Evolutionary conservation across 2,113 vertebrate species (phyloP).

Genomic region (Struthidea cinerea): DNA sequence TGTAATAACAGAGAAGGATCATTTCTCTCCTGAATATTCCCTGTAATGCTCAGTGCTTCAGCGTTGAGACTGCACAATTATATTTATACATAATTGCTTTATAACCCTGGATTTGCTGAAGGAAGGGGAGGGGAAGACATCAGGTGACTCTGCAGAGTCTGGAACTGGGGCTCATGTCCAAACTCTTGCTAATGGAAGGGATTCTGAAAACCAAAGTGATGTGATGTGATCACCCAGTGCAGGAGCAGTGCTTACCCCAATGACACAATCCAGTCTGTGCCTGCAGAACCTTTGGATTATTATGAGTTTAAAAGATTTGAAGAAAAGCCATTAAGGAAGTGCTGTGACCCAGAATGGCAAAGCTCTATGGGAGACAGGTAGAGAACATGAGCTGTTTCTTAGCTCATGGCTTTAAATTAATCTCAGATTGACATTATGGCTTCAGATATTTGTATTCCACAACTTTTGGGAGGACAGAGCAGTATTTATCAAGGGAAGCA

Average conservation of each 20-base stretch:
- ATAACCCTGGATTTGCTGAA: background rate
- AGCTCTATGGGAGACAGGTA: background rate
- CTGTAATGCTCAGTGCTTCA: background rate
- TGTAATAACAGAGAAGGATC: background rate
- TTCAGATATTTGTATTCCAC: background rate
- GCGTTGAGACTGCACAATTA: background rate
- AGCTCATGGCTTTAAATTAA: background rate
- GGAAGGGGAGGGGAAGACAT: background rate
- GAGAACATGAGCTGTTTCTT: background rate
- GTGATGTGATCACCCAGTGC: background rate
- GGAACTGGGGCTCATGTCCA: background rate
- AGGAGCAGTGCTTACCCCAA: background rate
- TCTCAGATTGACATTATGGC: background rate
- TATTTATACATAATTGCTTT: background rate
- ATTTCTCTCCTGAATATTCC: background rate
- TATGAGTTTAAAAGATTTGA: background rate
- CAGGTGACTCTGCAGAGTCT: background rate
- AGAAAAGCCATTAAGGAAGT: background rate
- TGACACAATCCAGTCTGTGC: background rate
- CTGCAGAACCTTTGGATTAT: background rate
- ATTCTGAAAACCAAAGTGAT: background rate
- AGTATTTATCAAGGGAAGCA: background rate
- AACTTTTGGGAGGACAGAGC: background rate
- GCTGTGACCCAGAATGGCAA: background rate
- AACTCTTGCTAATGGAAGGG: background rate